These are phyloP conservation scores for Lordiphosa collinella DNA, from an alignment of 1,140 invertebrate genomes.

Conservation along the genomic window DNA sequence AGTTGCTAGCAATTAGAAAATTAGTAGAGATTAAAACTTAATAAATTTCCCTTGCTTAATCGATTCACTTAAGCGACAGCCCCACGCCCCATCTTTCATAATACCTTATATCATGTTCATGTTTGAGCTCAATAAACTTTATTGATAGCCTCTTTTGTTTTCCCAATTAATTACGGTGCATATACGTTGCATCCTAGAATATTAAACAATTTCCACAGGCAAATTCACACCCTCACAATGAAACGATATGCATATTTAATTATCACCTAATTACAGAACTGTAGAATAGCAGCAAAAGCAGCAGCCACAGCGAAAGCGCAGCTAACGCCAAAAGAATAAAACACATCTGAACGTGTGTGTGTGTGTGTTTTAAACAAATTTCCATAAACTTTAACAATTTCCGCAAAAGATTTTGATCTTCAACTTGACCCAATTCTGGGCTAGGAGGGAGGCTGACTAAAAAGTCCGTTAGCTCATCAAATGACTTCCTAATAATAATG, in stretches of 20 bases:
- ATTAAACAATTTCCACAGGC: conserved; percentile 12
- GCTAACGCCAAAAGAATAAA: neutral
- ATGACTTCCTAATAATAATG: too few species aligned
- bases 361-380: neutral
- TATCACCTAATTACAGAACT: conserved; percentile 22
- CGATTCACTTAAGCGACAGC: too few species aligned
- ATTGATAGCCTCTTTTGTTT: neutral
- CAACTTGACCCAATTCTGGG: conserved; percentile 4
- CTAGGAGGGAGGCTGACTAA: too few species aligned
- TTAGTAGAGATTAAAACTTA: too few species aligned
- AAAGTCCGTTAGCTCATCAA: too few species aligned
- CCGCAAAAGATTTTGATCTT: conserved; percentile 2
- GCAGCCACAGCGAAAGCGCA: neutral
- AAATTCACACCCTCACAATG: conserved; percentile 14
- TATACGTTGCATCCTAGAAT: conserved; percentile 9
- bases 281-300: conserved; percentile 12
- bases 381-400: neutral
- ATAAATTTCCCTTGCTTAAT: too few species aligned
- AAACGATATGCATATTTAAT: conserved; percentile 11
- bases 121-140: neutral
- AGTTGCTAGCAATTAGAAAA: too few species aligned
- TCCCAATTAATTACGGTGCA: conserved; percentile 2
- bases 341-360: neutral
- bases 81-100: too few species aligned
- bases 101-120: neutral